Evolutionary conservation across 2,113 vertebrate genomes (phyloP), one percentile per base, ranked within the genome.

Genomic region (Xiphorhynchus elegans): DNA sequence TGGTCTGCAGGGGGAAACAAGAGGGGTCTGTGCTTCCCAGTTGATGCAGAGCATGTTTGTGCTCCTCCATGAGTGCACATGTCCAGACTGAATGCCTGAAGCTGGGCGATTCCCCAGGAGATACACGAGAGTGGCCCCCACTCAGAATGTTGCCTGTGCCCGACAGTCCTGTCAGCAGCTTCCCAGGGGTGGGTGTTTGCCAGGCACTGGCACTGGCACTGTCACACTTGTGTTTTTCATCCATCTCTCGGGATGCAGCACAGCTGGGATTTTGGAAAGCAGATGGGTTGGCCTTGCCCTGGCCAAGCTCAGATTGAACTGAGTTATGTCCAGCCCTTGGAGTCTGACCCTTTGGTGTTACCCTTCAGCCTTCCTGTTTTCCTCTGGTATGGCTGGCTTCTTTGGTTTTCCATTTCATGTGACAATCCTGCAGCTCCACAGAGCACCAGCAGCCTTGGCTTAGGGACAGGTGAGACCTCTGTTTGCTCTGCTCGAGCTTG

Each of bases 101-200:
- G 46, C 25, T 4, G 33, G 1, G 1, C 1, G 20, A 19, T 29
- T 35, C 19, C 47, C 21, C 15, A 5, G 77, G 25, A 53, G 7
- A 6, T 1, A 4, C 37, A 20, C 1, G 0, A 0, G 5, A 78
- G 62, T 42, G 62, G 21, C 18, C 53, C 75, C 44, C 1, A 0
- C 2, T 20, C 31, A 13, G 37, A 29, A 44, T 64, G 42, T 47
- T 16, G 0, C 69, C 64, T 10, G 46, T 0, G 0, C 33, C 47
- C 0, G 0, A 9, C 40, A 67, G 24, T 63, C 58, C 62, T 40
- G 33, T 10, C 6, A 1, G 25, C 6, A 3, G 9, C 68, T 73
- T n/a, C 25, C 53, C 3, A 3, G 59, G 37, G 17, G 12, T 13
- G 49, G 24, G n/a, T 3, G 4, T 15, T 40, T 3, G 3, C 29